Evolutionary conservation across 2,888 invertebrate genomes (phyloP), one percentile per base, ranked within the genome.

Genomic region (Protonemura montana): DNA sequence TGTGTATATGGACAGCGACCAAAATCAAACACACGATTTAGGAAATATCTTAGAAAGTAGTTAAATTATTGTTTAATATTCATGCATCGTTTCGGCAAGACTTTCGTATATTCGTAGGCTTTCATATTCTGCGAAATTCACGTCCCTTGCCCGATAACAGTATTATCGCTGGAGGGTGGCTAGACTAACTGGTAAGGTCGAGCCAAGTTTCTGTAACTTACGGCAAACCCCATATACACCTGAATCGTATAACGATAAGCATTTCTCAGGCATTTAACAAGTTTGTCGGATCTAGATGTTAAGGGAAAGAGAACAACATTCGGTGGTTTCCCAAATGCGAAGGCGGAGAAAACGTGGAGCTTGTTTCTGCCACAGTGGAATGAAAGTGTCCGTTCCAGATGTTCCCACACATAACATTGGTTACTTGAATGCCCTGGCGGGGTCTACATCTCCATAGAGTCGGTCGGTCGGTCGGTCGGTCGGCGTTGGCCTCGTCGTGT

Each of bases 371-470:
- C 82, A 42, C 86, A 82, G 80, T 85, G 87, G 87, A 87, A 87
- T 87, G 85, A 87, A 87, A 87, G 84, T 87, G 87, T 87, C 87
- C 81, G 87, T 28, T 85, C 86, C 87, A 87, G 87, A 86, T 87
- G 87, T 87, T 87, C 86, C 87, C 87, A 76, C 87, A 86, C 85
- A 82, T 82, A 84, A 84, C 84, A 59, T 28, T 59, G 84, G 41
- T 83, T 83, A 83, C 26, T 83, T 83, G 83, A 59, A 41, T 35
- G 59, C 42, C 26, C 28, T 28, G 29, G 30, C 28, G 25, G 83
- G 83, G 41, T 76, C 84, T 84, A 76, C 76, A 84, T 84, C 84
- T 84, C 84, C 84, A 84, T 84, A 59, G 21, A 78, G 59, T 59
- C 59, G 59, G 35, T 35, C 10, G 35, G 35, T 3, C 10, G 35